Base-by-base conservation (phyloP, 2,888 invertebrate genomes). In the Lottia gigantea region DNA sequence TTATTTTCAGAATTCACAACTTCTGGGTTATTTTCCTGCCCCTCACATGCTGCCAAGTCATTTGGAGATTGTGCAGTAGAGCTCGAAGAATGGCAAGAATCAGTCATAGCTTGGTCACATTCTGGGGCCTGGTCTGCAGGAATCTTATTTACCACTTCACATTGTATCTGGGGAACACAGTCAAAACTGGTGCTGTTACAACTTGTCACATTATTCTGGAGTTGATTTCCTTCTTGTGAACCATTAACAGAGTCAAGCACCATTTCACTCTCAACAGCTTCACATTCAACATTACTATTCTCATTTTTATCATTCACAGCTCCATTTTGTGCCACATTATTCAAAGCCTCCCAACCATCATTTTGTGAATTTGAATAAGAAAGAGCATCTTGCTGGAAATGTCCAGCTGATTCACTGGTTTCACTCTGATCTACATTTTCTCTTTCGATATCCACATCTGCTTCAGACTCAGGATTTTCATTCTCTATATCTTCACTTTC, bases 391-490 rank as follows among this genome's bases (percentile, higher is more conserved):
- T 23, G 46, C 49, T 40, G 47, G 12, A 19, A 62, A 15, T 63
- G 25, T 64, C 46, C 16, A 19, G 40, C 16, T 65, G 31, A 25
- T 11, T 19, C 46, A n/a, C 46, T n/a, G 11, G 19, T 16, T 16
- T 66, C 66, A 46, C 66, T 19, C 46, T 46, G 16, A 6, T 49
- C 40, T 26, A 55, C 49, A 49, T 67, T 55, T 31, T 55, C 61
- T 16, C 19, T 55, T 31, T 19, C 31, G n/a, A 46, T 46, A 25
- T 77, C 73, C 2, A 72, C 55, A 62, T 77, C 77, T 8, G 76
- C 77, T 61, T 77, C 77, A n/a, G 77, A 73, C 15, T 77, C 70
- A 61, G 77, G 77, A 68, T 77, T 74, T 66, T 77, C 77, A n/a
- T 66, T 55, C 19, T 67, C 16, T n/a, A 72, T 73, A 3, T 55